Base-by-base conservation (phyloP, 2,113 vertebrate species). In the Chunga burmeisteri region DNA sequence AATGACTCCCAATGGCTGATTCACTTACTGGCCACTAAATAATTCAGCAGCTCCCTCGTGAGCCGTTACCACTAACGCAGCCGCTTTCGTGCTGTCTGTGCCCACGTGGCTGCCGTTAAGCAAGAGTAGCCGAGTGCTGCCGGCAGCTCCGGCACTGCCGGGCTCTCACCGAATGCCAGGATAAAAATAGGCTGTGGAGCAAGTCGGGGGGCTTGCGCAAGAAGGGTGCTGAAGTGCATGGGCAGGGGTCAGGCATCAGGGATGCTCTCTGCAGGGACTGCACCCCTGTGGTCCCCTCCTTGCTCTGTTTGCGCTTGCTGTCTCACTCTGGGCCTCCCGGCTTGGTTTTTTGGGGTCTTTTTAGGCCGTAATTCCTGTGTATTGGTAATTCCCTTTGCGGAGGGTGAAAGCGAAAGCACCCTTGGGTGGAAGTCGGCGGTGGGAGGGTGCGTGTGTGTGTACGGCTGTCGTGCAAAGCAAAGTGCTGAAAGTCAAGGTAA, bases 21-120 rank as follows among this genome's bases (percentile, higher is more conserved):
- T 97, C 96, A 97, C 47, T 95, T 50, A 46, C 89, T 83, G 95
- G 84, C 84, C 50, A 62, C 95, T 96, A 73, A 97, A 97, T 96
- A 95, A 96, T 96, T 95, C 94, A 95, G 91, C 74, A 82, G 91
- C 86, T 97, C 95, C 23, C 95, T 86, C 16, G 55, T 78, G 90
- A 96, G 94, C 90, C 16, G 13, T 92, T 95, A 78, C 59, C 13
- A 2, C 78, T 32, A 80, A 56, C 27, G 59, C 75, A 77, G 96
- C 81, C 52, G 36, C 68, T 96, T 94, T 94, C 95, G 65, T 2
- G 27, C 86, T 65, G 92, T 65, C 80, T 65, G 77, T 30, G 50
- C 84, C 81, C 94, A 91, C 29, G 89, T 90, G 93, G 89, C 91
- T 6, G 4, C 13, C 8, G n/a, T 77, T 81, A 61, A 92, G 95